Percentiles rank a stretch among this genome's conserved stretches.
Conservation (phyloP, 2,797 vertebrate species). For the Chaunax sp. region DNA sequence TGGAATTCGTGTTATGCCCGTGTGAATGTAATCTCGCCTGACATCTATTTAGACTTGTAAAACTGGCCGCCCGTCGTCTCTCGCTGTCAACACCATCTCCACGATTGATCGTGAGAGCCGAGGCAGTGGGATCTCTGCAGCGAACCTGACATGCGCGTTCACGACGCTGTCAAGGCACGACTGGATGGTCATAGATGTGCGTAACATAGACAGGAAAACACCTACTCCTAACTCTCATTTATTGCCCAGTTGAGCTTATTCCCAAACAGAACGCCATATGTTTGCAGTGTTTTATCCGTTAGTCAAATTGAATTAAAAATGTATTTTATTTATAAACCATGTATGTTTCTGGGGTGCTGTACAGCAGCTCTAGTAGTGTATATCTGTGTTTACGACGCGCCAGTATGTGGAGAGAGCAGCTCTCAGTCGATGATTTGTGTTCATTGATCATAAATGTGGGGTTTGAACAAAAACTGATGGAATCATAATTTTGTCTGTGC, state of each 20-base stretch:
- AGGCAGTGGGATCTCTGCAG: constrained; percentile 81
- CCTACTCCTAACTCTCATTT: rapidly evolving
- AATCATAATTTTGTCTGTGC: neutral
- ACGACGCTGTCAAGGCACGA: constrained; percentile 76
- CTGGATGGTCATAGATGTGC: constrained; percentile 64
- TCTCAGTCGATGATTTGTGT: constrained; percentile 48
- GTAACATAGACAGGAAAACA: constrained; percentile 22
- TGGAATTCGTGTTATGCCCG: constrained; percentile 9
- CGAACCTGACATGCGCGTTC: constrained; percentile 83
- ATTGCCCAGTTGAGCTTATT: rapidly evolving
- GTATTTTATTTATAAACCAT: rapidly evolving
- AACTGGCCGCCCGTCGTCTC: constrained; percentile 51
- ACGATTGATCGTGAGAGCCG: constrained; percentile 75
- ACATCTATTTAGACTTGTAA: constrained; percentile 55
- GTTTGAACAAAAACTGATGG: constrained; percentile 14
- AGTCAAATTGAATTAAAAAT: rapidly evolving
- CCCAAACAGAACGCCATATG: rapidly evolving
- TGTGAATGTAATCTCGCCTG: constrained; percentile 35
- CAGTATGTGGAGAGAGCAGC: constrained; percentile 44
- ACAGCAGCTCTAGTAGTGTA: constrained; percentile 21
- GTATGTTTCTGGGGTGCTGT: neutral
- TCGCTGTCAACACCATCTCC: constrained; percentile 74
- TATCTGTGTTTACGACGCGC: constrained; percentile 57
- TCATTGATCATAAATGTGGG: constrained; percentile 67
- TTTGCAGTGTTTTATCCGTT: rapidly evolving